Conservation (phyloP, 1,140 invertebrate genomes). For the Drosophila miranda region DNA sequence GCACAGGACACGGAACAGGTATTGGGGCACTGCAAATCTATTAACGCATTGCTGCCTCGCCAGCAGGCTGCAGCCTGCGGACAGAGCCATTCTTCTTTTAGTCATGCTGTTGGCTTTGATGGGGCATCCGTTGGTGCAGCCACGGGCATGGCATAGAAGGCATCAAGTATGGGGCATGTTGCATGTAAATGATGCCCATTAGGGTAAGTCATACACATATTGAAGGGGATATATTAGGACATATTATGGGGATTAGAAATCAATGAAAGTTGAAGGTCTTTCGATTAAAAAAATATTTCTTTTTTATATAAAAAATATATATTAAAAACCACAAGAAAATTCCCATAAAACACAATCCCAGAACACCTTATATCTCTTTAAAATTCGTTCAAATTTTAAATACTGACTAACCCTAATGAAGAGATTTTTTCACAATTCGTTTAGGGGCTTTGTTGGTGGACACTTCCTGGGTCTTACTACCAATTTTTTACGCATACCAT, state of each 20-base stretch:
- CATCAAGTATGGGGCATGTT: constrained; percentile 13
- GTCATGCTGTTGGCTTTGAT: constrained; percentile 25
- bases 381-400: too few relatives aligned
- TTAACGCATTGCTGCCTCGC: constrained; percentile 31
- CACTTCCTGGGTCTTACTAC: background rate
- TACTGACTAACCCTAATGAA: constrained; percentile 2
- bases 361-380: too few relatives aligned
- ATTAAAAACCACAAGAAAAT: too few relatives aligned
- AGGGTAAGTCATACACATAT: constrained; percentile 8
- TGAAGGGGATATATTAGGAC: too few relatives aligned
- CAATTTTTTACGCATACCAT: constrained; percentile 13
- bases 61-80: constrained; percentile 17
- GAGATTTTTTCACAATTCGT: constrained; percentile 6
- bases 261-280: background rate
- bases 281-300: too few relatives aligned
- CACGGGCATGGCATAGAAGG: constrained; percentile 12
- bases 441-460: constrained; percentile 4
- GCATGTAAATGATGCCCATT: constrained; percentile 15
- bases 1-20: background rate
- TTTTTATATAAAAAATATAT: too few relatives aligned
- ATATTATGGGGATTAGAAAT: background rate
- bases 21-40: constrained; percentile 55
- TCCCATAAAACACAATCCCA: too few relatives aligned
- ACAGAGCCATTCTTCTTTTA: constrained; percentile 1
- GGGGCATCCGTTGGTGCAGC: constrained; percentile 18